Conservation (phyloP, 2,888 invertebrate species). For the Ormyrus pomaceus region DNA sequence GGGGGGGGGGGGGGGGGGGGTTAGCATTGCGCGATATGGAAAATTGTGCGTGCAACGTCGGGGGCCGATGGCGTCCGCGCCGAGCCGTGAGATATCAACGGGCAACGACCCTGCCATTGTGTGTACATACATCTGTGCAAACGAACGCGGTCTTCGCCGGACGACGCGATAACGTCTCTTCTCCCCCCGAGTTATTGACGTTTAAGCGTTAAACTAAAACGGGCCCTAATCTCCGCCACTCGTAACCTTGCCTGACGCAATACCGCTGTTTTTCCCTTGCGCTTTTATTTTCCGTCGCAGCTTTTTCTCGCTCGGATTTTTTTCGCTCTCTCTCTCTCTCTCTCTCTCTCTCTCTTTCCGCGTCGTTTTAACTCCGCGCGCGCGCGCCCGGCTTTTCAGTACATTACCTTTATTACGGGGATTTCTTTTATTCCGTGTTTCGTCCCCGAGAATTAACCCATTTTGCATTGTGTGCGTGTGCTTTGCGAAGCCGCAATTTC, state of each 20-base stretch:
- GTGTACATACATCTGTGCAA: background rate
- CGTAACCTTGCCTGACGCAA: conserved; percentile 14
- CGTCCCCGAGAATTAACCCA: conserved; percentile 38
- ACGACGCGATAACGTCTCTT: conserved; percentile 36
- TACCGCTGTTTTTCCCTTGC: background rate
- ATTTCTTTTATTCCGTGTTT: conserved; percentile 34
- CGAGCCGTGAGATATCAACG: conserved; percentile 4
- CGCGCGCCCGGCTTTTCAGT: conserved; percentile 28
- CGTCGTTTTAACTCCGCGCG: conserved; percentile 30
- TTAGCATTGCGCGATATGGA: conserved; percentile 19
- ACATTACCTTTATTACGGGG: conserved; percentile 38
- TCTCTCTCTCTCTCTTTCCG: conserved; percentile 1
- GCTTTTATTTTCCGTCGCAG: background rate
- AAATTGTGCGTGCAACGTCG: conserved; percentile 22
- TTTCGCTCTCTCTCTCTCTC: background rate
- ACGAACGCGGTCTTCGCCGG: conserved; percentile 13
- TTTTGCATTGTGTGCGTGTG: conserved; percentile 21
- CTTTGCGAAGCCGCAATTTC: background rate
- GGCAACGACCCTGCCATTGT: background rate
- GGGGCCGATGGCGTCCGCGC: background rate
- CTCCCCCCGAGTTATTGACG: conserved; percentile 45
- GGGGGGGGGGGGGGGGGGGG: too few species aligned
- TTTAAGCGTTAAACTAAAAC: conserved; percentile 41
- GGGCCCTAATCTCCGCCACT: conserved; percentile 20
- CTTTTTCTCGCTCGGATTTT: background rate